Conservation (phyloP, 2,797 vertebrate species). For the Urophycis tenuis region DNA sequence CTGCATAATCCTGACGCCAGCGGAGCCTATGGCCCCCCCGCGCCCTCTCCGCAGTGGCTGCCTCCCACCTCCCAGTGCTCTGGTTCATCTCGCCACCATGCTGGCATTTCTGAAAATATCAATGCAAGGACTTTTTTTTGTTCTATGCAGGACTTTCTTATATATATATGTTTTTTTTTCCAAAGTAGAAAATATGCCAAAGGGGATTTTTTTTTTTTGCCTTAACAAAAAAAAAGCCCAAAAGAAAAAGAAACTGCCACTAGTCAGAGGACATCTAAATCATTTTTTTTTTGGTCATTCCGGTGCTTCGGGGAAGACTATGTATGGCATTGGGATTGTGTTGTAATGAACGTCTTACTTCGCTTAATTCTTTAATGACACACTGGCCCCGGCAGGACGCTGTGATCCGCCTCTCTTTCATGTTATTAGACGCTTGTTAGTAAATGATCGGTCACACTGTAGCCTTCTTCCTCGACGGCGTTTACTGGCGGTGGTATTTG, state of each 20-base stretch:
- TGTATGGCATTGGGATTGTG: not conserved
- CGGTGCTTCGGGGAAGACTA: not conserved
- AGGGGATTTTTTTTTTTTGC: not conserved
- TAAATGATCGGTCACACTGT: conserved; percentile 11
- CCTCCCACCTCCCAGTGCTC: conserved; percentile 36
- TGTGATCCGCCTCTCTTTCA: conserved; percentile 3
- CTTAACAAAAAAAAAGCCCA: no score
- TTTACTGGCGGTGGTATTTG: conserved; percentile 22
- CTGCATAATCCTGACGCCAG: conserved; percentile 62
- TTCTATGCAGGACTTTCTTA: conserved; percentile 46
- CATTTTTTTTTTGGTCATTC: not conserved
- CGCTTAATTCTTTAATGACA: not conserved
- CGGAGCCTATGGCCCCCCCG: conserved; percentile 35
- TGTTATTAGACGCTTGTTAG: conserved; percentile 1
- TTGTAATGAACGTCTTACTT: not conserved
- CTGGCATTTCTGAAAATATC: conserved; percentile 60
- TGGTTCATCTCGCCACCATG: conserved; percentile 50
- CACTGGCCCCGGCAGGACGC: not conserved
- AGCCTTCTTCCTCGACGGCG: conserved; percentile 3
- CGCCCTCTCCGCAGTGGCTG: conserved; percentile 43
- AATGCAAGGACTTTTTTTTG: conserved; percentile 43
- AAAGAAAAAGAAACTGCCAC: not conserved
- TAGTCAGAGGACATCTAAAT: no score
- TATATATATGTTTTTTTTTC: conserved; percentile 26
- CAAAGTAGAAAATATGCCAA: conserved; percentile 7